Conservation (phyloP, 2,797 vertebrate genomes). For the Falco berigora region DNA sequence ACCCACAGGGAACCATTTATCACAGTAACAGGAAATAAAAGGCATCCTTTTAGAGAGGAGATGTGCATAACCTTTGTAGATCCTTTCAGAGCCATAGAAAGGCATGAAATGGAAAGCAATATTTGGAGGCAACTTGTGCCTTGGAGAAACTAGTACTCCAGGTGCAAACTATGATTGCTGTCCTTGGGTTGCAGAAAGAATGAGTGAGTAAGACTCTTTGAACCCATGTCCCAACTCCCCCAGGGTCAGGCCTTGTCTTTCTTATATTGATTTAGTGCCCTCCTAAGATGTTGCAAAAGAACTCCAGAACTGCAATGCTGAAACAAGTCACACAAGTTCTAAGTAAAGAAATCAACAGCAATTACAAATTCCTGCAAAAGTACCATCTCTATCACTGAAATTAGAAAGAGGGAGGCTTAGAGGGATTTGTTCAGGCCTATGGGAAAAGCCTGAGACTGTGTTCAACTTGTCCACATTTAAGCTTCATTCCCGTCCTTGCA, state of each 20-base stretch:
- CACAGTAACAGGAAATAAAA: background rate
- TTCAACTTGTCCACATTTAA: background rate
- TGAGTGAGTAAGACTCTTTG: background rate
- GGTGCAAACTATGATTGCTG: background rate
- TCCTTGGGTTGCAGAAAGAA: background rate
- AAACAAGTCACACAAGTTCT: background rate
- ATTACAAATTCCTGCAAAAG: slow-evolving; percentile 17
- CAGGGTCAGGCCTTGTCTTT: background rate
- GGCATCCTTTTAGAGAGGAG: background rate
- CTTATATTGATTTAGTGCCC: background rate
- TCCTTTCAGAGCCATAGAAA: background rate
- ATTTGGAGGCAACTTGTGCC: background rate
- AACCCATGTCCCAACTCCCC: background rate
- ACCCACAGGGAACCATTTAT: background rate
- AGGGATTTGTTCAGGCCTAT: background rate
- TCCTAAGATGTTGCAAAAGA: slow-evolving; percentile 26
- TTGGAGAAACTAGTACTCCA: background rate
- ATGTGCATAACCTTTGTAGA: background rate
- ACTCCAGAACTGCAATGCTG: background rate
- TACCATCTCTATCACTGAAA: background rate
- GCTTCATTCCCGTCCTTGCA: background rate
- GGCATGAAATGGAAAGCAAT: background rate
- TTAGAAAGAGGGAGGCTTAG: background rate
- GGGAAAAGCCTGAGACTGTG: background rate
- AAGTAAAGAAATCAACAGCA: background rate